Base-by-base conservation (phyloP, 1,140 invertebrate genomes). In the Pygmarrhopalites habei region DNA sequence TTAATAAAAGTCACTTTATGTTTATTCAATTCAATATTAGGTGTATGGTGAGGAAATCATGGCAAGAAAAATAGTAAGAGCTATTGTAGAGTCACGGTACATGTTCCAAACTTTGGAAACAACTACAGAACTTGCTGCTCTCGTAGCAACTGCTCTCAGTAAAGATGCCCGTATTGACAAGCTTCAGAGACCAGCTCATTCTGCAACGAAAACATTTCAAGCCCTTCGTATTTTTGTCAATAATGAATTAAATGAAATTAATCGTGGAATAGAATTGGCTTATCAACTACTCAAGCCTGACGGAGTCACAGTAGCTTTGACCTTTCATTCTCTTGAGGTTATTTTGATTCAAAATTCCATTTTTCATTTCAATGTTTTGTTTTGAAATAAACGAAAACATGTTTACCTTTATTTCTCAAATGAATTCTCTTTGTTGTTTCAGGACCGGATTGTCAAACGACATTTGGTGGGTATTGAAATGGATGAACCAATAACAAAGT, bases 191-290 rank as follows among this genome's bases (percentile, higher is more conserved):
- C 81, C 79, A n/a, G 75, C 85, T 5, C 92, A 95, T 74, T 79
- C 81, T 64, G 93, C 93, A 0, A 95, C 90, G 2, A 94, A 92
- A 82, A 86, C 90, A 0, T 98, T 97, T 79, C 91, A 95, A 79
- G 94, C 93, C 0, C 74, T 98, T 59, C 79, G 94, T 70, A 96
- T 97, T 67, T 95, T 97, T 78, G 90, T 98, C 0, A 98, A 98
- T 75, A 90, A 98, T 77, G 94, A 98, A 79, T 76, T 98, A 0
- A 98, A 98, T 77, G 93, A 98, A 80, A 82, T 97, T 3, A 91
- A 95, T 79, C 90, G 90, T 77, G 94, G 82, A 1, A 83, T 97
- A 72, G 73, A 89, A 35, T 72, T 93, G 67, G 88, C 91, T 1
- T 80, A 86, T 52, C 79, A 83, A 65, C 89, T 87, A 73, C 79